Base-by-base conservation (phyloP, 2,113 vertebrate species). In the Cyrtonyx montezumae region DNA sequence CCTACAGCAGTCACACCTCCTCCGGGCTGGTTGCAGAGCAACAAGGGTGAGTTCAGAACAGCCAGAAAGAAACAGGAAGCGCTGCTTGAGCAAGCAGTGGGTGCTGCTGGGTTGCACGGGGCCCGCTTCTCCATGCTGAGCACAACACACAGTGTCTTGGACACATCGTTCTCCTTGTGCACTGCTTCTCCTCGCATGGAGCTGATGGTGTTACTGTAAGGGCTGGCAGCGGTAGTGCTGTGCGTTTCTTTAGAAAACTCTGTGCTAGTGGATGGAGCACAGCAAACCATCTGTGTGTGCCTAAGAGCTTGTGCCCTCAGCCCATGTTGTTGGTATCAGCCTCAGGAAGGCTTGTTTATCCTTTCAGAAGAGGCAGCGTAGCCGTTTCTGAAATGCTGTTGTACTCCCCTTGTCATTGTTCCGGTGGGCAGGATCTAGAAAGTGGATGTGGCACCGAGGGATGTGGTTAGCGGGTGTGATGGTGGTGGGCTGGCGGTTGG, bases 121-220 rank as follows among this genome's bases (percentile, higher is more conserved):
- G 23, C 25, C 25, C 28, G 16, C 25, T n/a, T 40, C 23, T 40
- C 16, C 25, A 11, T 3, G 61, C 61, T 40, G 61, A 37, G 61
- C 36, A 7, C 4, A 15, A 14, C 51, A 30, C 25, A 3, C 49
- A 51, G 49, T 30, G 51, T 53, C 59, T 40, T 16, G 9, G 30
- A 55, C 19, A 6, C 3, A 2, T 46, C 15, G 1, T 5, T 51
- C 14, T 3, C 7, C 7, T 1, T 5, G 0, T 6, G 0, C 10
- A 4, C 25, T 21, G 32, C 53, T 51, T n/a, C 37, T 32, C n/a
- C 37, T 32, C n/a, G 21, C 18, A n/a, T 13, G 37, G 66, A 59
- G 58, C 63, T 34, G 40, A 32, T 4, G 23, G 14, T 23, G 21
- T 11, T 3, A 48, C 30, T 36, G 15, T 4, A 3, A 37, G 5